Percentiles rank a stretch among this genome's conserved stretches.
phyloP scores from a whole-genome alignment of 2,113 vertebrate species.

The Irena cyanogastra region DNA sequence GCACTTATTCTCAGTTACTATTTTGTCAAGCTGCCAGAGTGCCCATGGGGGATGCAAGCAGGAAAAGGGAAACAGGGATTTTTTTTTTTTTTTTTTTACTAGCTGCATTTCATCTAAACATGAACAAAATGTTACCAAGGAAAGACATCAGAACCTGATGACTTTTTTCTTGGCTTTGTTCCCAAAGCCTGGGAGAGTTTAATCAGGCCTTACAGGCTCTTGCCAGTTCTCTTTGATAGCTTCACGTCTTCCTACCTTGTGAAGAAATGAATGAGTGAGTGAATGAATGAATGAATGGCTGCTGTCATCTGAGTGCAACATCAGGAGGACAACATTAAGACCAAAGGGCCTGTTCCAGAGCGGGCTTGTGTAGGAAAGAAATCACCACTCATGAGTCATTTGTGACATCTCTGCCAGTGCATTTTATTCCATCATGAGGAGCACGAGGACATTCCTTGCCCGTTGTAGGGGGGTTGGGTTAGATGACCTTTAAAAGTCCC shows the following conservation, averaged over 20 bases:
- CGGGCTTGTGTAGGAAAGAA: background rate
- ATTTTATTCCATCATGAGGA: background rate
- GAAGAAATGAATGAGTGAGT: background rate
- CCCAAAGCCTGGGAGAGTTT: background rate
- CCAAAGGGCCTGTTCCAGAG: background rate
- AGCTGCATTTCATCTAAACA: background rate
- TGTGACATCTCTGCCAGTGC: background rate
- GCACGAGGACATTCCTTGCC: background rate
- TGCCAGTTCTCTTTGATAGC: background rate
- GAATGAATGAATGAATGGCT: background rate
- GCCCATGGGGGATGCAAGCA: background rate
- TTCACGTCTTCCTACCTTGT: background rate
- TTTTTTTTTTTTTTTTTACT: background rate
- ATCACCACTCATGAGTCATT: background rate
- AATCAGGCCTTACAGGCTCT: background rate
- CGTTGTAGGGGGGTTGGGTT: background rate
- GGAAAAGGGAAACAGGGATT: background rate
- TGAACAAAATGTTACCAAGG: background rate
- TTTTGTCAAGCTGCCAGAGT: slow-evolving; percentile 42
- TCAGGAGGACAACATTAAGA: background rate
- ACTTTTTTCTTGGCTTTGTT: slow-evolving; percentile 1
- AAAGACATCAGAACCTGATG: background rate
- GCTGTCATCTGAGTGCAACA: background rate
- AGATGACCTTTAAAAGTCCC: background rate
- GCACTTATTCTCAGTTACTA: background rate